Evolutionary conservation across 2,113 vertebrate genomes (phyloP), one percentile per base, ranked within the genome.

Genomic region (Amblyornis subalaris): DNA sequence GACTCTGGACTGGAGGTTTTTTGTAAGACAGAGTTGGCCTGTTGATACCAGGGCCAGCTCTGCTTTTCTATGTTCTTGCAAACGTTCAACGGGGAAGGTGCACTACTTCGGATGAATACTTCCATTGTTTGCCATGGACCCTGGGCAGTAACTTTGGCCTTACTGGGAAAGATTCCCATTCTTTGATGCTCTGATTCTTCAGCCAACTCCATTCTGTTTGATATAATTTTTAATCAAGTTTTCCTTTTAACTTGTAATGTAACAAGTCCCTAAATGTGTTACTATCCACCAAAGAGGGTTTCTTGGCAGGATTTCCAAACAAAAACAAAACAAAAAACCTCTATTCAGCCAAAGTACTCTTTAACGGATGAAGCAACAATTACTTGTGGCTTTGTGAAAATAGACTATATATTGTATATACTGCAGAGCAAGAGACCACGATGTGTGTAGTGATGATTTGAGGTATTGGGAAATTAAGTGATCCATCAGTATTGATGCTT

Each of bases 261-360:
- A 97, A 94, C 94, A 97, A 96, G 94, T 97, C 93, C 79, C 65
- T 89, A 93, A 96, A 97, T 95, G 93, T 97, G 94, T 96, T 96
- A 92, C 89, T 96, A 79, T 96, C 96, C 93, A 93, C 88, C 93
- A 96, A 94, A 81, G 79, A 95, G 90, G 82, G 77, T 75, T 96
- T 96, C 79, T 97, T 96, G 96, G 96, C 96, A 94, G 95, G 35
- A 45, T 95, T 96, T 95, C 93, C 89, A 60, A 94, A 95, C 79
- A 93, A 93, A 95, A 94, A 92, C 88, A 96, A 95, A 96, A 94
- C 93, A 96, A 96, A 95, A 78, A 21, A 8, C 55, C 85, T 94
- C 71, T 85, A 14, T 89, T 73, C 70, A 94, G 96, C 95, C 95
- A 96, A 97, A 95, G 67, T 90, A 88, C 82, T 96, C 92, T 86